A percentile compares a stretch with the other conserved stretches of the same genome.
Conservation (phyloP, 2,113 vertebrate species). For the Promerops cafer region DNA sequence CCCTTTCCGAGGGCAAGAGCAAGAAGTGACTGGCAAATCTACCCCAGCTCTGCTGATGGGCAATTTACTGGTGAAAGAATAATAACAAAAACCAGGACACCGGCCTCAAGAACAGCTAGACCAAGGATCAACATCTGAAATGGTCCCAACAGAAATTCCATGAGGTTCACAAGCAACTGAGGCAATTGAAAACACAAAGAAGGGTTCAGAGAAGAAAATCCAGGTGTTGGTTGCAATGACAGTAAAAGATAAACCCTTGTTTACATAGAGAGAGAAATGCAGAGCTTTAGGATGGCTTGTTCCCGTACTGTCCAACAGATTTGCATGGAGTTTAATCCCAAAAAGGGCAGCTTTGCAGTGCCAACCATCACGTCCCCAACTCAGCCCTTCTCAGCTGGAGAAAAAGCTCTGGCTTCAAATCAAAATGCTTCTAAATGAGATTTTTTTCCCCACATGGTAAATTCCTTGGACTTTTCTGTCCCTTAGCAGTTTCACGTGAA, state of each 20-base stretch:
- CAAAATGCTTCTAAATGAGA: neutral
- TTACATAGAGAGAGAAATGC: neutral
- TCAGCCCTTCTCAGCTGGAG: neutral
- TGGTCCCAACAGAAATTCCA: neutral
- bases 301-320: neutral
- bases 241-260: neutral
- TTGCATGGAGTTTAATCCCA: neutral
- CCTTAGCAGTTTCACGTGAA: slow-evolving; percentile 65
- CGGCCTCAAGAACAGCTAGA: neutral
- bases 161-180: neutral
- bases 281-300: neutral
- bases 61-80: neutral
- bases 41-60: neutral
- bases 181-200: neutral
- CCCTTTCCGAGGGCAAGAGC: neutral
- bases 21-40: neutral
- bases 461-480: slow-evolving; percentile 48
- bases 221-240: neutral
- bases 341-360: neutral
- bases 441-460: neutral
- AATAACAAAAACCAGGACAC: neutral
- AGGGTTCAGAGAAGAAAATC: neutral
- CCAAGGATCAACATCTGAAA: neutral
- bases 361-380: neutral
- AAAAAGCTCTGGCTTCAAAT: slow-evolving; percentile 1